These are phyloP conservation scores for Gymnoscopelus microlampas DNA, from an alignment of 2,797 vertebrate species.

Conservation along the genomic window DNA sequence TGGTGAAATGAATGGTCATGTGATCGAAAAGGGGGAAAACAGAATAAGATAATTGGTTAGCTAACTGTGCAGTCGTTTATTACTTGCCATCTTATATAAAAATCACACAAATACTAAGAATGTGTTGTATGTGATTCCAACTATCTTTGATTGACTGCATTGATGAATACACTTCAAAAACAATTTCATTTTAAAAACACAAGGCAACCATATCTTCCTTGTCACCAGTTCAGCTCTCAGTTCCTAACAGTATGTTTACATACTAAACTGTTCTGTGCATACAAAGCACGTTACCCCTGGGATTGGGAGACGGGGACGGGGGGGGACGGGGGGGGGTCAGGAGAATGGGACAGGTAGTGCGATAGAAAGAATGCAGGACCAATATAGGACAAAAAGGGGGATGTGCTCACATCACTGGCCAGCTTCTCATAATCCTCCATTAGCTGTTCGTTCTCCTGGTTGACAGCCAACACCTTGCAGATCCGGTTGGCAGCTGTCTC, in stretches of 20 bases:
- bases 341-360: slow-evolving; percentile 8
- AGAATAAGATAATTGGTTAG: slow-evolving; percentile 40
- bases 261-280: slow-evolving; percentile 14
- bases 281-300: slow-evolving; percentile 53
- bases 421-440: slow-evolving; percentile 99
- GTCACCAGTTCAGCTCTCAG: neutral
- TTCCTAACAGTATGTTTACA: neutral
- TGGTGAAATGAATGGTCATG: slow-evolving; percentile 16
- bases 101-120: neutral
- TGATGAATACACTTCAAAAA: too few relatives aligned
- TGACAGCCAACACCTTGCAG: slow-evolving; percentile 98
- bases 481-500: slow-evolving; percentile 98
- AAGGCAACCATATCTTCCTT: neutral
- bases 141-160: neutral
- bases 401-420: slow-evolving; percentile 94
- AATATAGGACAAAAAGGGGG: slow-evolving; percentile 34
- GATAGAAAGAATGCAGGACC: slow-evolving; percentile 37
- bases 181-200: too few relatives aligned
- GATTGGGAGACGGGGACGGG: slow-evolving; percentile 19
- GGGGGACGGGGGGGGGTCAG: too few relatives aligned
- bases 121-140: neutral
- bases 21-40: slow-evolving; percentile 26
- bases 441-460: slow-evolving; percentile 98
- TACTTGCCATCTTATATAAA: slow-evolving; percentile 5
- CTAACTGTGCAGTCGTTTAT: neutral